phyloP scores from a whole-genome alignment of 2,888 invertebrate genomes.

The Hirtodrosophila confusa region DNA sequence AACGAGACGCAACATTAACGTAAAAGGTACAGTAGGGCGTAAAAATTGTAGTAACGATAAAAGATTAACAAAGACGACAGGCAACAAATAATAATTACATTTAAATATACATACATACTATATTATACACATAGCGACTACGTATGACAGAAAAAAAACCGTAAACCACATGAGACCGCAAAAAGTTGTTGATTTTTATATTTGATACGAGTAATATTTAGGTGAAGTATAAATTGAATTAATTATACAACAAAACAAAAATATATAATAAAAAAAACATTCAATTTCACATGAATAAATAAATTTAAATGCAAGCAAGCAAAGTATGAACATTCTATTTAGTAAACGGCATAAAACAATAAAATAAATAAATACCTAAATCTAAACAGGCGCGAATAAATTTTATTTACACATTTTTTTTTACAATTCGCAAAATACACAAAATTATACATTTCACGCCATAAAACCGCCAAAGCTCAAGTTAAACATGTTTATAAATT shows the following conservation, averaged over 20 bases:
- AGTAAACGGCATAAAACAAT: constrained; percentile 78
- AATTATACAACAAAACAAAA: constrained; percentile 75
- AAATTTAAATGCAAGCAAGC: constrained; percentile 48
- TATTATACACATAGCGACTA: constrained; percentile 75
- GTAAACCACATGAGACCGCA: constrained; percentile 59
- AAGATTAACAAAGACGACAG: constrained; percentile 54
- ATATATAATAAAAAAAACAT: constrained; percentile 24
- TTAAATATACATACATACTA: constrained; percentile 69
- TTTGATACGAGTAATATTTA: constrained; percentile 84
- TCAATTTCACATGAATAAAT: constrained; percentile 49
- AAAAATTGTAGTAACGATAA: constrained; percentile 67
- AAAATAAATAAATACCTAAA: constrained; percentile 59
- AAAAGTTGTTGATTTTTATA: constrained; percentile 85
- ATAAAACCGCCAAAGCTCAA: constrained; percentile 35
- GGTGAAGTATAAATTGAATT: constrained; percentile 79
- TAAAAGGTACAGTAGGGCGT: constrained; percentile 63
- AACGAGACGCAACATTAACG: constrained; percentile 44
- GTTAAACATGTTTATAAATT: constrained; percentile 43
- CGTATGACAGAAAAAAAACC: constrained; percentile 51
- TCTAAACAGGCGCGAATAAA: constrained; percentile 49
- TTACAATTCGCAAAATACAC: constrained; percentile 56
- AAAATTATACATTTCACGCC: constrained; percentile 25
- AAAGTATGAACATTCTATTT: constrained; percentile 43
- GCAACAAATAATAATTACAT: constrained; percentile 76
- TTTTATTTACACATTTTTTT: constrained; percentile 80